phyloP scores from a whole-genome alignment of 2,888 invertebrate genomes.

The Lissocephala sabroskyi region DNA sequence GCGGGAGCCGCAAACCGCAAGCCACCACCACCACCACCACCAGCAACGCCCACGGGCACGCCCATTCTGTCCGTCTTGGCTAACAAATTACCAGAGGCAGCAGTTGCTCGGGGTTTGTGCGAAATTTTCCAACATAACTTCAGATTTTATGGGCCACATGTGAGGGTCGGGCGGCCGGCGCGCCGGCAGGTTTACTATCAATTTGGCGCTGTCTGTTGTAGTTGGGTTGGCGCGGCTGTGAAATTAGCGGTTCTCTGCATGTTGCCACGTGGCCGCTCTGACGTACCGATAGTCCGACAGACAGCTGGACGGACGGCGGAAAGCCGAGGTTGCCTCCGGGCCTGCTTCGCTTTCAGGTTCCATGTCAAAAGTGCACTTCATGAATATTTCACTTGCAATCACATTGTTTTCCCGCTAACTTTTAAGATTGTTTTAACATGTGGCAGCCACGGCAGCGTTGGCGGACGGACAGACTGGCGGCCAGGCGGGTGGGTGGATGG shows the following conservation, averaged over 20 bases:
- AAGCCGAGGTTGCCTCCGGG: too few species aligned
- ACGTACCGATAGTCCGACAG: too few species aligned
- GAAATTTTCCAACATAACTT: constrained; percentile 36
- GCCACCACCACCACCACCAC: too few species aligned
- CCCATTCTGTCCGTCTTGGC: constrained; percentile 9
- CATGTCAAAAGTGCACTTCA: constrained; percentile 48
- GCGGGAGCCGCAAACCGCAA: constrained; percentile 18
- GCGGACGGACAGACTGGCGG: too few species aligned
- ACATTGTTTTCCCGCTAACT: constrained; percentile 65
- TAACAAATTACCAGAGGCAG: constrained; percentile 48
- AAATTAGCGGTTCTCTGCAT: constrained; percentile 47
- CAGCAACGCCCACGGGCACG: too few species aligned
- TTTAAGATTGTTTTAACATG: constrained; percentile 63
- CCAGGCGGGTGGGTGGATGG: too few species aligned
- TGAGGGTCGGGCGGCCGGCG: constrained; percentile 15
- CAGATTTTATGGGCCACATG: constrained; percentile 56
- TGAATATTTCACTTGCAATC: constrained; percentile 67
- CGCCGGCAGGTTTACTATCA: constrained; percentile 42
- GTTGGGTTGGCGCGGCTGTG: constrained; percentile 6
- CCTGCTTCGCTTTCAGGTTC: constrained; percentile 18
- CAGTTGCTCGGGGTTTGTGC: constrained; percentile 9
- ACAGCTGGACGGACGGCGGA: too few species aligned
- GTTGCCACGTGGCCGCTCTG: neutral
- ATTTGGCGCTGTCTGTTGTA: constrained; percentile 20
- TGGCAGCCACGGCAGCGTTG: constrained; percentile 48